Evolutionary conservation across 2,797 vertebrate species (phyloP).

Genomic region (Characodon lateralis): DNA sequence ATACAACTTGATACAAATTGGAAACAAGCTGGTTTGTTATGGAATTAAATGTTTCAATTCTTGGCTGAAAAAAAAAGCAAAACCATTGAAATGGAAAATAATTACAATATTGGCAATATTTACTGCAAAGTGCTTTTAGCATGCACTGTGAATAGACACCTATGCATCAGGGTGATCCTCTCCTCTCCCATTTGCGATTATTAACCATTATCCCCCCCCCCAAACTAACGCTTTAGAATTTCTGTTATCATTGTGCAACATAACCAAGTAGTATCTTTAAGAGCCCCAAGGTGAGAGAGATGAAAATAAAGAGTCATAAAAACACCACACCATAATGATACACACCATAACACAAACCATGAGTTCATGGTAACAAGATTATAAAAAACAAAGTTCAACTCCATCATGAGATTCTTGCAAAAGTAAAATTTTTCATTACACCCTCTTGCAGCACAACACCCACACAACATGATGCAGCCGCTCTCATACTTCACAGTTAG

Average conservation of each 20-base stretch:
- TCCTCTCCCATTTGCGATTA: not conserved
- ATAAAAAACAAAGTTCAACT: too few relatives aligned
- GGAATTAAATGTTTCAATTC: not conserved
- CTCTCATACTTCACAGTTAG: too few relatives aligned
- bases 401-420: too few relatives aligned
- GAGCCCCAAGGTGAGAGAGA: not conserved
- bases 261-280: not conserved
- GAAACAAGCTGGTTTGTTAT: not conserved
- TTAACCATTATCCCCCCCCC: not conserved
- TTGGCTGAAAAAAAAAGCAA: not conserved
- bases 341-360: too few relatives aligned
- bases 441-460: too few relatives aligned
- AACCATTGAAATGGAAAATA: not conserved
- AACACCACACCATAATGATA: too few relatives aligned
- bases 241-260: not conserved
- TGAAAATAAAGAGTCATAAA: not conserved
- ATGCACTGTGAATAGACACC: not conserved
- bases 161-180: not conserved
- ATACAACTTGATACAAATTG: not conserved
- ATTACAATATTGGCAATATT: not conserved
- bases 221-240: not conserved
- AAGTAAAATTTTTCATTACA: too few relatives aligned
- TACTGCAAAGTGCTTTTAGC: not conserved
- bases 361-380: too few relatives aligned
- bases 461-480: too few relatives aligned